A percentile compares a stretch with the other conserved stretches of the same genome.
Conservation (phyloP, 2,797 vertebrate species). For the Aplochiton taeniatus region DNA sequence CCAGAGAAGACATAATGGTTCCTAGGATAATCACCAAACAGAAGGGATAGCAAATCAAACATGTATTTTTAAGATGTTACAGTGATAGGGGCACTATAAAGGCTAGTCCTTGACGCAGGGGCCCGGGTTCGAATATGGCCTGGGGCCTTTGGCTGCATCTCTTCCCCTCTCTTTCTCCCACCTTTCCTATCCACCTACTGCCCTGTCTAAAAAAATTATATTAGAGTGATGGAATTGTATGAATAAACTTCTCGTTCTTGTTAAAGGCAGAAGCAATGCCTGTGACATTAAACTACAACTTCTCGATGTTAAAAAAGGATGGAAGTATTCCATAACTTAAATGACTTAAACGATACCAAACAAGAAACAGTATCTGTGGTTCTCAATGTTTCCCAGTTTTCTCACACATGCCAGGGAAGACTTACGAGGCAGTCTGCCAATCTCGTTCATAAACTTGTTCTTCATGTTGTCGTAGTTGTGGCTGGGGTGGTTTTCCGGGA, state of each 20-base stretch:
- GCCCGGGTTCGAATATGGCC: too few relatives aligned
- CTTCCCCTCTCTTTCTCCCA: too few relatives aligned
- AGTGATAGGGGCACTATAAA: too few relatives aligned
- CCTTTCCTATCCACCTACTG: too few relatives aligned
- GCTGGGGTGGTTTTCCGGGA: constrained; percentile 41
- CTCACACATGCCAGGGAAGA: neutral
- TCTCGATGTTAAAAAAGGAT: constrained; percentile 20
- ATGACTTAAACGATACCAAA: constrained; percentile 14
- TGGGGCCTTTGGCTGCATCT: too few relatives aligned
- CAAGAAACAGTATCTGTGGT: constrained; percentile 3
- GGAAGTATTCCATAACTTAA: constrained; percentile 22
- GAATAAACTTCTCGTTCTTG: neutral
- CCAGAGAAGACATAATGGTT: constrained; percentile 5
- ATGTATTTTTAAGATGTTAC: too few relatives aligned
- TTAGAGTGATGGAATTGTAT: neutral
- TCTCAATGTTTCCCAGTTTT: neutral
- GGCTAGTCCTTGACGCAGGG: too few relatives aligned
- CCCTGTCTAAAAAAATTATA: too few relatives aligned
- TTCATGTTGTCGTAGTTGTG: constrained; percentile 83
- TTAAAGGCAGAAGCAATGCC: constrained; percentile 6
- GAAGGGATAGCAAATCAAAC: too few relatives aligned
- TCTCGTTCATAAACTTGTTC: constrained; percentile 85
- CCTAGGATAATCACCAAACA: neutral
- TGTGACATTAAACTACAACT: neutral
- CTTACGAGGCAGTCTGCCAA: constrained; percentile 78